Percentiles rank a stretch among this genome's conserved stretches.
These are phyloP conservation scores for Dascyllus trimaculatus DNA, from an alignment of 2,113 vertebrate species.

Conservation along the genomic window DNA sequence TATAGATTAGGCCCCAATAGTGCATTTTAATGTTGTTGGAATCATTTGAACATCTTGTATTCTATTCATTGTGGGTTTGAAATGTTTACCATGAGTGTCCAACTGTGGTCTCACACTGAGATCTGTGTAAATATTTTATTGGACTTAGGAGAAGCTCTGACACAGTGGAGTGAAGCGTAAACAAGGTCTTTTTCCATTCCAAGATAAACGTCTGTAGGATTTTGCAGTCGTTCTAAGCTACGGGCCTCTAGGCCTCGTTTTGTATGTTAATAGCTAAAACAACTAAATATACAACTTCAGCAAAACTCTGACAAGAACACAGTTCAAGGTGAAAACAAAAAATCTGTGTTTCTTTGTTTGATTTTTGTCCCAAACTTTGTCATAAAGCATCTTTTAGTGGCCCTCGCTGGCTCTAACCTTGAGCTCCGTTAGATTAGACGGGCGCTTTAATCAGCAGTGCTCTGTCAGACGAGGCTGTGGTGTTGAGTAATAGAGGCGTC, in stretches of 20 bases:
- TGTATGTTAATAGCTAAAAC: too few species aligned
- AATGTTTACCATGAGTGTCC: background rate
- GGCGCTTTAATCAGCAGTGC: conserved; percentile 5
- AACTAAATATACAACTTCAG: too few species aligned
- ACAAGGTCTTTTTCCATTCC: background rate
- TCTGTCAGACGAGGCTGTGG: conserved; percentile 33
- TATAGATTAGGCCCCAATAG: background rate
- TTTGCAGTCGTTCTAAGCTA: too few species aligned
- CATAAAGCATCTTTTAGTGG: too few species aligned
- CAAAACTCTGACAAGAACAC: too few species aligned
- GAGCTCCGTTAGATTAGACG: background rate
- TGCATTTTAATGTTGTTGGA: background rate
- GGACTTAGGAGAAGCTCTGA: background rate
- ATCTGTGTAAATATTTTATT: conserved; percentile 26
- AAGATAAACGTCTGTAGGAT: too few species aligned
- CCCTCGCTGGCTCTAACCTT: too few species aligned
- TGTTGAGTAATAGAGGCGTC: conserved; percentile 63
- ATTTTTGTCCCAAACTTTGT: background rate
- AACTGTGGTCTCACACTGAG: background rate
- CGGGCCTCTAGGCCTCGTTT: too few species aligned
- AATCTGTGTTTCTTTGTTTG: background rate
- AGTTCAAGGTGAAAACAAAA: too few species aligned
- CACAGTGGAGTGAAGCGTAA: background rate
- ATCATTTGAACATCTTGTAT: background rate
- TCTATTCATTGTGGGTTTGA: background rate